Conservation (phyloP, 2,113 vertebrate genomes). For the Macquaria australasica region DNA sequence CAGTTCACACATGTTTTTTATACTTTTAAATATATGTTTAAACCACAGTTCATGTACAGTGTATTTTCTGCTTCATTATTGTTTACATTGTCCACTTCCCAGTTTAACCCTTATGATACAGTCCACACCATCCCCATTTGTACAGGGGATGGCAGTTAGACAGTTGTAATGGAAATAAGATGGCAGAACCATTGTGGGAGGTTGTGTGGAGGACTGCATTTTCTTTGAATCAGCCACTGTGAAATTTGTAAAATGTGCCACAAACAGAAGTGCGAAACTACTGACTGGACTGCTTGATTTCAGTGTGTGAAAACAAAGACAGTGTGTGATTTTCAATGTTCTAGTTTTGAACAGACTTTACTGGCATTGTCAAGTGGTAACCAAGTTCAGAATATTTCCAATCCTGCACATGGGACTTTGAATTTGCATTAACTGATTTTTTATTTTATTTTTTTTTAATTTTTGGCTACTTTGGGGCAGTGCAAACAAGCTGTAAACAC, state of each 20-base stretch:
- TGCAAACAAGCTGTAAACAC: too few relatives aligned
- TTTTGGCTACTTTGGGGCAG: too few relatives aligned
- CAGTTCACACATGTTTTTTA: not conserved
- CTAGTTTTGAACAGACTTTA: not conserved
- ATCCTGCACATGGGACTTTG: too few relatives aligned
- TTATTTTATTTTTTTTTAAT: too few relatives aligned
- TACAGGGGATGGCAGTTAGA: not conserved
- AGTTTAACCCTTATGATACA: not conserved
- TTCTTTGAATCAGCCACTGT: slow-evolving; percentile 13
- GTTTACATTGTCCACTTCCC: not conserved
- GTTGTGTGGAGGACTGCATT: not conserved
- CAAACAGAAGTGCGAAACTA: not conserved
- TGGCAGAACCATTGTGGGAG: not conserved
- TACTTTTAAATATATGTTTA: not conserved
- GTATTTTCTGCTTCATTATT: not conserved
- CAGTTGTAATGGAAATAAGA: not conserved
- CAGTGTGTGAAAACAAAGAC: not conserved
- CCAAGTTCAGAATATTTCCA: not conserved
- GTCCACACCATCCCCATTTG: not conserved
- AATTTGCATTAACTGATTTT: too few relatives aligned
- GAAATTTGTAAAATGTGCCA: slow-evolving; percentile 15
- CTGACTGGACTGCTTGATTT: not conserved
- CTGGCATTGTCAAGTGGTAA: not conserved
- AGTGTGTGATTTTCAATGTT: not conserved
- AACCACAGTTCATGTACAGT: not conserved